Evolutionary conservation across 2,113 vertebrate species (phyloP).

Genomic region (Equus quagga): DNA sequence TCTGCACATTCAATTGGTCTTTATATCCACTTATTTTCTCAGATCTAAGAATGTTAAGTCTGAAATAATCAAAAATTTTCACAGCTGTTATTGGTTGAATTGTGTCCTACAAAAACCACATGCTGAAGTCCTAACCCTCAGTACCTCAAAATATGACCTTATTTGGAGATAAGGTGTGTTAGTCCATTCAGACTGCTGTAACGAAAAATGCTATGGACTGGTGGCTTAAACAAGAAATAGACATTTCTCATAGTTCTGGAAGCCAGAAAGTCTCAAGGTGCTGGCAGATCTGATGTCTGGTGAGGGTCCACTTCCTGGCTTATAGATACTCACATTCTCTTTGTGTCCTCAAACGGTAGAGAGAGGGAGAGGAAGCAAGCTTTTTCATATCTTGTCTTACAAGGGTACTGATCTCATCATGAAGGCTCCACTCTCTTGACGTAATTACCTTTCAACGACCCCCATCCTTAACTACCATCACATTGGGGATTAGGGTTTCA

Average conservation of each 20-base stretch:
- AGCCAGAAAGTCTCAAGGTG: background rate
- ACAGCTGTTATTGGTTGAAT: background rate
- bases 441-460: background rate
- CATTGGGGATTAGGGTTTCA: background rate
- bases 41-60: background rate
- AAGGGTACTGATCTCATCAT: too few relatives aligned
- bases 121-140: background rate
- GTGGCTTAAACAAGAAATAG: background rate
- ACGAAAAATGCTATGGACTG: background rate
- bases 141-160: background rate
- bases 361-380: background rate
- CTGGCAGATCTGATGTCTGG: background rate
- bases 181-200: background rate
- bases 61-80: background rate
- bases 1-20: background rate
- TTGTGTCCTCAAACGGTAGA: background rate
- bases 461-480: background rate
- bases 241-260: background rate
- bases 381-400: background rate
- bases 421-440: background rate
- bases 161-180: background rate
- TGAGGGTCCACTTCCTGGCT: background rate
- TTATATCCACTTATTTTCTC: background rate
- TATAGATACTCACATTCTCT: background rate
- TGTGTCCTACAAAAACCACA: background rate